Base-by-base conservation (phyloP, 1,140 invertebrate genomes). In the Carposina sasakii region DNA sequence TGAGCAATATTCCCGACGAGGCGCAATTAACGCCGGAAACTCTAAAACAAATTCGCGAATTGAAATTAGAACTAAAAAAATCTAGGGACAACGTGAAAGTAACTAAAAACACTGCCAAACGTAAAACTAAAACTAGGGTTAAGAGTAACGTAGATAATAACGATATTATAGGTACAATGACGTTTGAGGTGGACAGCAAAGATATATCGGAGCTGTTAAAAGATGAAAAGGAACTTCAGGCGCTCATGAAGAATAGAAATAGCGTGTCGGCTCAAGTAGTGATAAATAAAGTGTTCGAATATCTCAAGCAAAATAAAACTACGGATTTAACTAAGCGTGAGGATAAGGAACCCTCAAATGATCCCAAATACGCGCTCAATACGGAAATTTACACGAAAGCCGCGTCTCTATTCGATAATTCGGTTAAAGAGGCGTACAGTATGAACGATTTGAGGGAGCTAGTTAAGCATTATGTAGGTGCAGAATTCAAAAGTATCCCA, bases 21-120 rank as follows among this genome's bases (percentile, higher is more conserved):
- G 71, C 73, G 1, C 81, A 84, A 46, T 28, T 84, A 1, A 79
- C 81, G 1, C 78, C 78, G 10, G 81, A 84, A 56, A 84, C 81
- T 1, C 44, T 84, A n/a, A 82, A 75, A 64, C 81, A 84, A 48
- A 82, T 84, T 17, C 57, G 78, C 0, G 81, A 84, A 52, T 39
- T 84, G 12, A 82, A 81, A 33, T 44, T 82, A 16, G n/a, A n/a
- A n/a, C n/a, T n/a, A n/a, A 77, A 52, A 42, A 84, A 77, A 36
- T 41, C 39, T 52, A 73, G 76, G 10, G 79, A 84, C 52, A 68
- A 52, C 30, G 60, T 81, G 17, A 84, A 84, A 58, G 76, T 84
- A 4, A 84, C 78, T 26, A 84, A 84, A 31, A 75, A 76, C 46
- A 81, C 69, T 23, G 61, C 73, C 22, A 84, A 81, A 47, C 61